Evolutionary conservation across 2,888 invertebrate species (phyloP).

Genomic region (Athalia circularis): DNA sequence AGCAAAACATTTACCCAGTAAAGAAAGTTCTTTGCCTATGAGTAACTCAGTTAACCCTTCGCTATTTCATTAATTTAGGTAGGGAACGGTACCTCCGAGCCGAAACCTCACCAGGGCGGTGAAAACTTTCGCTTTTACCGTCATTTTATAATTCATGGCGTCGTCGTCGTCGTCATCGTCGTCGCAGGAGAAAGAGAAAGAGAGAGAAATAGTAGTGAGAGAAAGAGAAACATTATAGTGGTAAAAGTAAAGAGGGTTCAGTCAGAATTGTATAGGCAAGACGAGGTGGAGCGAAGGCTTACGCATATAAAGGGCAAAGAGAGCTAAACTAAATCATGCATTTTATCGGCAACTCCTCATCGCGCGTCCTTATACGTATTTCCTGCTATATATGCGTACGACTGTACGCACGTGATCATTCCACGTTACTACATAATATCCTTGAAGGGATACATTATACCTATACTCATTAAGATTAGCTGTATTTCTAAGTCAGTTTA

Average conservation of each 20-base stretch:
- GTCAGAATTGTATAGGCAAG: slow-evolving; percentile 5
- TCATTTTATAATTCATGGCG: slow-evolving; percentile 73
- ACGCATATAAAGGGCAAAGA: slow-evolving; percentile 35
- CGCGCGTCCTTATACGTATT: slow-evolving; percentile 14
- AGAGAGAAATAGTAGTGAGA: too few relatives aligned
- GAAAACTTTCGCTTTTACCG: slow-evolving; percentile 73
- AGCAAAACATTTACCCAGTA: slow-evolving; percentile 67
- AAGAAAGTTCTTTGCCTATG: slow-evolving; percentile 62
- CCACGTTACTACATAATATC: too few relatives aligned
- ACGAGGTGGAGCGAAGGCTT: background rate
- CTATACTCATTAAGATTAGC: too few relatives aligned
- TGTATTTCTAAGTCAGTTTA: too few relatives aligned
- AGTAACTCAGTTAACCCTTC: slow-evolving; percentile 68
- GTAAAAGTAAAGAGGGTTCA: slow-evolving; percentile 36
- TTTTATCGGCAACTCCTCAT: slow-evolving; percentile 62
- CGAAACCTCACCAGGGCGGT: slow-evolving; percentile 50
- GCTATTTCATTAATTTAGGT: slow-evolving; percentile 72
- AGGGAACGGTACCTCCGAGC: slow-evolving; percentile 53
- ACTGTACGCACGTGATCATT: background rate
- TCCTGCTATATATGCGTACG: background rate
- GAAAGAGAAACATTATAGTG: slow-evolving; percentile 8
- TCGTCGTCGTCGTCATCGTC: slow-evolving; percentile 66
- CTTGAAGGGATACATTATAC: too few relatives aligned
- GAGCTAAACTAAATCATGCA: slow-evolving; percentile 69
- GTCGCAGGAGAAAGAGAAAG: slow-evolving; percentile 46